Base-by-base conservation (phyloP, 2,888 invertebrate species). In the Cheilosia urbana region DNA sequence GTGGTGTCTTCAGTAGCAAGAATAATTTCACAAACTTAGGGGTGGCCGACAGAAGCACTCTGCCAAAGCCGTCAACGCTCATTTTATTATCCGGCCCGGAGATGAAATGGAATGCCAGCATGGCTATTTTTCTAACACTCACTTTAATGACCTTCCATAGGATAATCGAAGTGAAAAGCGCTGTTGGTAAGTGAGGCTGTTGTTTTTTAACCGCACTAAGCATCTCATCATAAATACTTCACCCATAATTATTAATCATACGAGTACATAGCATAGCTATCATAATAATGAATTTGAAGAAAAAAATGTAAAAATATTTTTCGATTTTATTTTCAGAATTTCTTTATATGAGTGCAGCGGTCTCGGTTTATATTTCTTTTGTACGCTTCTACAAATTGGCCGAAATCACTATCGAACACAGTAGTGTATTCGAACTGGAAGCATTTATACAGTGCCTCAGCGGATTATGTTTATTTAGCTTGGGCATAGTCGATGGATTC, bases 101-200 rank as follows among this genome's bases (percentile, higher is more conserved):
- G 81, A 87, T 88, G 45, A 71, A 90, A 21, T 89, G 89, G 89
- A 92, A 91, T 88, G 90, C 91, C 21, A 62, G 91, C 58, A 78
- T 90, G 30, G 89, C 91, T 72, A 88, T 90, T 47, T 79, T 89
- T 51, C 88, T 91, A 81, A 91, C 91, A 85, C 89, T 92, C 87
- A 88, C 88, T 87, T 89, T 92, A 87, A 90, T 91, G 88, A 89
- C 88, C 87, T 91, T 90, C 89, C 92, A 92, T 88, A 89, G 92
- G 69, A 83, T 91, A 60, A 88, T 91, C 37, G 92, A 92, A 89
- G 83, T 90, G 62, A 91, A 90, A 88, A 91, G 90, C 88, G 88
- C 87, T 81, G 88, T 90, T 88, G 91, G 92, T 91, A 87, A 88
- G 91, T 88, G 49, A 13, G 0, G 3, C 27, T n/a, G 49, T 30